Base-by-base conservation (phyloP, 2,797 vertebrate genomes). In the Alca torda region DNA sequence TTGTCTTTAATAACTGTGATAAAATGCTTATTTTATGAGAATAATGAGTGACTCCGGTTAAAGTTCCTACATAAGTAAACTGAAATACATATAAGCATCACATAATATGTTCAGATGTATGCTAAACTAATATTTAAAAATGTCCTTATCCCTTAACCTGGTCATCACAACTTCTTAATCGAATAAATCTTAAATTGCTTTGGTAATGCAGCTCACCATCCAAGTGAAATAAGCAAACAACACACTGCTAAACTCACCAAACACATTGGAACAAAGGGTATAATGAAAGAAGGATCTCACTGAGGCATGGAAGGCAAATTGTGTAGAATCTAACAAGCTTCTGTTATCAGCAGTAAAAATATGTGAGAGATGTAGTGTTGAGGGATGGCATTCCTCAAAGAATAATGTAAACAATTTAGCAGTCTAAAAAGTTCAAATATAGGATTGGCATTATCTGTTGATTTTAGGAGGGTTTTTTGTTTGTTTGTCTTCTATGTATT, bases 91-190 rank as follows among this genome's bases (percentile, higher is more conserved):
- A 15, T 16, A 82, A 86, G 5, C 17, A 64, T 59, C 30, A 61
- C 5, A 37, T 21, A 75, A 13, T 25, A 75, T 9, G 5, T 70
- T 63, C 25, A 70, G 33, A 75, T 30, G 11, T 35, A 64, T 43
- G 43, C 23, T 57, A 80, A 93, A 72, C 16, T 33, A 45, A 45
- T 51, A 77, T 2, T 72, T 25, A 81, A 63, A 64, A 59, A 16
- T 2, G 1, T 46, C 33, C 25, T 26, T 30, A 54, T 20, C 0
- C 0, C 10, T 76, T 73, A 54, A 90, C 14, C 25, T 15, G 5
- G 46, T 35, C 14, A 35, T 45, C 9, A 69, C 18, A 77, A 43
- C 3, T 33, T 68, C 19, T 67, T 84, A 88, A 77, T 19, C 17
- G 83, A 81, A 84, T 24, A 73, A 75, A 82, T 41, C 13, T 53